These are phyloP conservation scores for Acrocephalus arundinaceus DNA, from an alignment of 2,113 vertebrate species.

Conservation along the genomic window DNA sequence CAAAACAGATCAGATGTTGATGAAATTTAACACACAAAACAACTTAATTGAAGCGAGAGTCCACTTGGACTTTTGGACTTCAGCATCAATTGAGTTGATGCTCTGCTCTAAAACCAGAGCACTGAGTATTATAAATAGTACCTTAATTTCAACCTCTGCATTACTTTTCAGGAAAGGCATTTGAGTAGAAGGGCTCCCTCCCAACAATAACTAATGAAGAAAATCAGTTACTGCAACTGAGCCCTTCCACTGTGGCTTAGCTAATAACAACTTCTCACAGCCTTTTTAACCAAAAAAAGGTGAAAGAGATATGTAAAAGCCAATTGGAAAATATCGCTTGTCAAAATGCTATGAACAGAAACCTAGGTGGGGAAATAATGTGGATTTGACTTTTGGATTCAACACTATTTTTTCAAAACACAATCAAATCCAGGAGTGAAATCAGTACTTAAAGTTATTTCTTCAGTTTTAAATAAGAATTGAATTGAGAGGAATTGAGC, in stretches of 20 bases:
- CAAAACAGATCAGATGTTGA: background rate
- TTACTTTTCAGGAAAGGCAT: background rate
- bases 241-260: background rate
- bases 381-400: background rate
- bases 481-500: background rate
- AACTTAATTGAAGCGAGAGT: background rate
- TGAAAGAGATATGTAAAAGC: background rate
- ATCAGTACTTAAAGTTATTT: background rate
- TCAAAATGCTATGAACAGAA: background rate
- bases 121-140: background rate
- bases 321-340: background rate
- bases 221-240: background rate
- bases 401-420: background rate
- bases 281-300: background rate
- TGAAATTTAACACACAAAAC: background rate
- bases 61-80: background rate
- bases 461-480: background rate
- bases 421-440: background rate
- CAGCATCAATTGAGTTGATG: background rate
- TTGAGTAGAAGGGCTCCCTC: background rate
- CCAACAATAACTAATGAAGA: background rate
- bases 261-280: background rate
- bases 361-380: background rate
- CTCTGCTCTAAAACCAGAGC: background rate
- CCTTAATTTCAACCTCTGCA: background rate